These are phyloP conservation scores for Drosophila watanabei DNA, from an alignment of 1,140 invertebrate genomes.

Conservation along the genomic window DNA sequence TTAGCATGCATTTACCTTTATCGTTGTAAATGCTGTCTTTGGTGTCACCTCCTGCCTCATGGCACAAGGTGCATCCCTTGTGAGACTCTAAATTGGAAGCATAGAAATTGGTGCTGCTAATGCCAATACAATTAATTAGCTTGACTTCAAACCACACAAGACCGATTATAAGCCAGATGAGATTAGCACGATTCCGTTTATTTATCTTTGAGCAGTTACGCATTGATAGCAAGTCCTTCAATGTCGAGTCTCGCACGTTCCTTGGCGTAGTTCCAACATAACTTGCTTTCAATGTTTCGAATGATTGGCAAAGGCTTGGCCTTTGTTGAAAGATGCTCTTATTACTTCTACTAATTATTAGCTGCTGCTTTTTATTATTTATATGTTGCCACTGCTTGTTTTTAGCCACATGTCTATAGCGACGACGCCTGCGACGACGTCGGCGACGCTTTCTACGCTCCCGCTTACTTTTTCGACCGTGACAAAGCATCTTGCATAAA, in stretches of 20 bases:
- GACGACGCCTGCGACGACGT: constrained; percentile 49
- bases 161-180: constrained; percentile 79
- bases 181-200: constrained; percentile 67
- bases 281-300: constrained; percentile 37
- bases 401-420: constrained; percentile 27
- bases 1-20: constrained; percentile 43
- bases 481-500: constrained; percentile 71
- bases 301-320: constrained; percentile 18
- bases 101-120: constrained; percentile 49
- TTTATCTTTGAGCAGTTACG: constrained; percentile 53
- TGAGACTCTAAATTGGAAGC: constrained; percentile 59
- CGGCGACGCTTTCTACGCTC: constrained; percentile 50
- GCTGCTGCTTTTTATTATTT: constrained; percentile 1
- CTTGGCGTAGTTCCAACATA: constrained; percentile 9
- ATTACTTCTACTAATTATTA: constrained; percentile 13
- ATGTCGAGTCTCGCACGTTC: constrained; percentile 25
- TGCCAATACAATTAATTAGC: constrained; percentile 72
- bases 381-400: constrained; percentile 17
- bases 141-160: constrained; percentile 80
- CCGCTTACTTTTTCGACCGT: constrained; percentile 57
- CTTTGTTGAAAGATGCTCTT: constrained; percentile 21
- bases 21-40: constrained; percentile 51
- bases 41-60: constrained; percentile 39
- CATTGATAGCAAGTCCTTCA: constrained; percentile 38
- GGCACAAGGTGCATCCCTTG: constrained; percentile 66